A percentile compares a stretch with the other conserved stretches of the same genome.
phyloP scores from a whole-genome alignment of 1,140 invertebrate genomes.

The Myzus persicae region DNA sequence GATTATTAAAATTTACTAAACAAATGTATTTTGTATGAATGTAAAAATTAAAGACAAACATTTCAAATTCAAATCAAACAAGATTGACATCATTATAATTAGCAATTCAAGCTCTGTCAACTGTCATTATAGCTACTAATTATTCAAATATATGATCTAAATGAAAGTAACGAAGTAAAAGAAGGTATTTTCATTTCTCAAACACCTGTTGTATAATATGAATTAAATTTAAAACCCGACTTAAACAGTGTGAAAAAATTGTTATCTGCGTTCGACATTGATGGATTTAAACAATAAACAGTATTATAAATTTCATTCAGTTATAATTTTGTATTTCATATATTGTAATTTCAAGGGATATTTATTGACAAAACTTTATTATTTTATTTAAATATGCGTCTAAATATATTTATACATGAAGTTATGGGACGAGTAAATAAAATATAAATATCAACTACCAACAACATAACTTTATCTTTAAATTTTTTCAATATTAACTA shows the following conservation, averaged over 20 bases:
- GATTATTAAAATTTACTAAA: too few relatives aligned
- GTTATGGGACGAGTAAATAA: background rate
- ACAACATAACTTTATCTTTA: background rate
- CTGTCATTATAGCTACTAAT: background rate
- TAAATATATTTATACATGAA: too few relatives aligned
- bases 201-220: background rate
- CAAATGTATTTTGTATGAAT: too few relatives aligned
- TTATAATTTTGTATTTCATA: background rate
- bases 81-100: background rate
- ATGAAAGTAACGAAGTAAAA: background rate
- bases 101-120: background rate
- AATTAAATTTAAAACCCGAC: background rate
- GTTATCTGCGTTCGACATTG: background rate
- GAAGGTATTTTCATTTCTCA: background rate
- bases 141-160: background rate
- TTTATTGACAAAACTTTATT: background rate
- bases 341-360: background rate
- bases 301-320: background rate
- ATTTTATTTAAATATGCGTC: too few relatives aligned
- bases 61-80: background rate
- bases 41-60: too few relatives aligned
- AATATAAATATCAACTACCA: background rate
- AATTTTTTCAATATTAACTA: background rate
- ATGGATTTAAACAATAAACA: slow-evolving; percentile 5
- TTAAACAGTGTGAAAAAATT: background rate